Evolutionary conservation across 2,888 invertebrate species (phyloP).

Genomic region (Drosophila suboccidentalis): DNA sequence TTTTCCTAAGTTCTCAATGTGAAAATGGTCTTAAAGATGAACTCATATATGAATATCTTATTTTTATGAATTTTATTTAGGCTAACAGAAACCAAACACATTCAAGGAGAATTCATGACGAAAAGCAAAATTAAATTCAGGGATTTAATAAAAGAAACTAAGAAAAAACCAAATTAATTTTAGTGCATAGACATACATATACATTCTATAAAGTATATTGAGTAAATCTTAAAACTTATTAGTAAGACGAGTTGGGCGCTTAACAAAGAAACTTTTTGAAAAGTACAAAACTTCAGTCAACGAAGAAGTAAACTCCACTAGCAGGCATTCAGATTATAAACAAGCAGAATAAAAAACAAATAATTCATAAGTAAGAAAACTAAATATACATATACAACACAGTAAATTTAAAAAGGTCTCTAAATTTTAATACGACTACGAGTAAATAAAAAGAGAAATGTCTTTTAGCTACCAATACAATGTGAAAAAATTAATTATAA

Average conservation of each 20-base stretch:
- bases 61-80: constrained; percentile 82
- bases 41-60: constrained; percentile 64
- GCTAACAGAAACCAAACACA: constrained; percentile 66
- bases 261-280: constrained; percentile 67
- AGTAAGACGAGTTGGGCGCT: constrained; percentile 54
- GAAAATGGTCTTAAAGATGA: constrained; percentile 74
- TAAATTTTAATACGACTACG: neutral
- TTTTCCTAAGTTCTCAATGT: constrained; percentile 65
- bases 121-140: constrained; percentile 84
- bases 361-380: constrained; percentile 28
- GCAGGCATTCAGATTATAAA: constrained; percentile 48
- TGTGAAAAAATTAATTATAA: constrained; percentile 18
- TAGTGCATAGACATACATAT: constrained; percentile 35
- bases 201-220: constrained; percentile 46
- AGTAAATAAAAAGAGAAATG: constrained; percentile 6
- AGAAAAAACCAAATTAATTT: constrained; percentile 41
- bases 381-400: constrained; percentile 27
- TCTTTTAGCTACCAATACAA: constrained; percentile 25
- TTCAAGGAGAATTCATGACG: constrained; percentile 61
- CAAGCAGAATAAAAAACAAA: constrained; percentile 1
- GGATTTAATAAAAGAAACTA: constrained; percentile 70
- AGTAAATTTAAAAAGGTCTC: constrained; percentile 16
- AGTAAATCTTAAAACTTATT: constrained; percentile 17
- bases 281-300: constrained; percentile 72
- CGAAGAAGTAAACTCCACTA: constrained; percentile 53